These are phyloP conservation scores for Magallana angulata DNA, from an alignment of 1,140 invertebrate genomes.

Conservation along the genomic window DNA sequence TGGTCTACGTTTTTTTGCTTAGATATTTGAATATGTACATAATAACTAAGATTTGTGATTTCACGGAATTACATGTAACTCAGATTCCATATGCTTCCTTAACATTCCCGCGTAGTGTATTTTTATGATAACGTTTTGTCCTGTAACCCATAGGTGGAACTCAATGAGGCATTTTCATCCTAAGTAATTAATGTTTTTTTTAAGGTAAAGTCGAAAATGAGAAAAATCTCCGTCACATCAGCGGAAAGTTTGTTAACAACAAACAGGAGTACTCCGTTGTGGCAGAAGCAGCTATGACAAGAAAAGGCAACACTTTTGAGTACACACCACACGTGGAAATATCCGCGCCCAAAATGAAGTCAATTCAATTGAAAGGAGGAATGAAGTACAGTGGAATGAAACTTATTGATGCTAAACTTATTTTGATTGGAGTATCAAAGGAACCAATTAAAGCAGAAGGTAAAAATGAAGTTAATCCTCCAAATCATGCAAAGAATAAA, in stretches of 20 bases:
- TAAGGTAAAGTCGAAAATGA: conserved; percentile 58
- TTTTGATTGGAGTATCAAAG: conserved; percentile 50
- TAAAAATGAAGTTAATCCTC: conserved; percentile 11
- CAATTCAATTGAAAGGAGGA: conserved; percentile 57
- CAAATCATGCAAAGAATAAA: too few species aligned
- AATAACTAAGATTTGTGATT: too few species aligned
- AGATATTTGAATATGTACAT: too few species aligned
- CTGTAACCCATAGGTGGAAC: too few species aligned
- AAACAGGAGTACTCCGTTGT: conserved; percentile 62
- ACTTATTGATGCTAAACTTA: conserved; percentile 52
- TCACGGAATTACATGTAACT: too few species aligned
- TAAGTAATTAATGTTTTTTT: neutral
- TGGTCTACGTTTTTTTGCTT: too few species aligned
- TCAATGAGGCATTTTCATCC: too few species aligned
- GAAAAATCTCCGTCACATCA: conserved; percentile 58
- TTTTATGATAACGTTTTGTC: neutral
- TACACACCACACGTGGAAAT: conserved; percentile 67
- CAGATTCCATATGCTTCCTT: too few species aligned
- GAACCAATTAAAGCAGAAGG: conserved; percentile 56
- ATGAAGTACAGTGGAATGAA: conserved; percentile 56
- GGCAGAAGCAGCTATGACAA: conserved; percentile 53
- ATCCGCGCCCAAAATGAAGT: conserved; percentile 52
- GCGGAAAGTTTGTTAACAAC: conserved; percentile 65
- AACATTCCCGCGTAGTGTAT: neutral
- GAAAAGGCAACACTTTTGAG: conserved; percentile 47